These are phyloP conservation scores for Gymnocephalus cernua DNA, from an alignment of 2,113 vertebrate genomes.

Conservation along the genomic window DNA sequence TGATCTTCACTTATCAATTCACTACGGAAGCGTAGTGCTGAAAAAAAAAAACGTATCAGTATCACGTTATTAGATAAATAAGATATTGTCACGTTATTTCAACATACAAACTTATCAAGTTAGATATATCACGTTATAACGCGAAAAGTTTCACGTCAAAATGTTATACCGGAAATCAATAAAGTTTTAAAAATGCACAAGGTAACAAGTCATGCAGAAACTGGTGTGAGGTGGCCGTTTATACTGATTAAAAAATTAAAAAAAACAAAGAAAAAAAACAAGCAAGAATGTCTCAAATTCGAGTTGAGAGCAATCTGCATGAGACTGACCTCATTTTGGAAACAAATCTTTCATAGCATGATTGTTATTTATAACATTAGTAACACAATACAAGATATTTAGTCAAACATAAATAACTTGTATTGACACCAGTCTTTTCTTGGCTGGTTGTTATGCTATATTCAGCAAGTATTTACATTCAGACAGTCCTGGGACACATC, in stretches of 20 bases:
- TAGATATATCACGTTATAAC: too few relatives aligned
- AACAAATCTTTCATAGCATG: slow-evolving; percentile 11
- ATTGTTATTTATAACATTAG: slow-evolving; percentile 25
- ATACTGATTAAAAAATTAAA: not conserved
- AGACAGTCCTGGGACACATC: slow-evolving; percentile 39
- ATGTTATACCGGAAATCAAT: not conserved
- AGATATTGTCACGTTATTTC: too few relatives aligned
- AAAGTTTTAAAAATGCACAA: not conserved
- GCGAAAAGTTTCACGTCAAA: too few relatives aligned
- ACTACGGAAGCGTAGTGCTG: too few relatives aligned
- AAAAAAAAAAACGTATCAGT: too few relatives aligned
- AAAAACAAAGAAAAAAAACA: not conserved
- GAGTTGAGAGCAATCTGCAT: not conserved
- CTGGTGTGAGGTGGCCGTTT: not conserved
- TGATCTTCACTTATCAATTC: too few relatives aligned
- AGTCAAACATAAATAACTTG: slow-evolving; percentile 36
- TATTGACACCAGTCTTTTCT: slow-evolving; percentile 22
- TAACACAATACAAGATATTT: slow-evolving; percentile 44
- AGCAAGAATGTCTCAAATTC: not conserved
- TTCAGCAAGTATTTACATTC: slow-evolving; percentile 63
- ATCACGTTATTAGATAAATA: too few relatives aligned
- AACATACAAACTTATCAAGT: too few relatives aligned
- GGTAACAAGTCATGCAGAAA: not conserved
- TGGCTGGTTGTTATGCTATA: slow-evolving; percentile 15
- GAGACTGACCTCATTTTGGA: slow-evolving; percentile 8